phyloP scores from a whole-genome alignment of 2,113 vertebrate genomes.

The Chrysemys picta region DNA sequence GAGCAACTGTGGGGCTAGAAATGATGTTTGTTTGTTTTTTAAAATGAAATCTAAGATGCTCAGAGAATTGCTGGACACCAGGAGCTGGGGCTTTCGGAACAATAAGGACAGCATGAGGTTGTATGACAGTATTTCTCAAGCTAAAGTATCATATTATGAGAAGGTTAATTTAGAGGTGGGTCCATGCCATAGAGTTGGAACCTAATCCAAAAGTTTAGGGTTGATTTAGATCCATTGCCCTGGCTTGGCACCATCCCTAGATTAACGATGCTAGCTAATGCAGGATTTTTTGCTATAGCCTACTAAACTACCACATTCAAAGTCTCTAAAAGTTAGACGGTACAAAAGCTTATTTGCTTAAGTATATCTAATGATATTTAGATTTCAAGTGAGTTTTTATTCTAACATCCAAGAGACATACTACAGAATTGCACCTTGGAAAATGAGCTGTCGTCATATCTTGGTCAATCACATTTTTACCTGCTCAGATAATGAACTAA shows the following conservation, averaged over 20 bases:
- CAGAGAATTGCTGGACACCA: accelerated
- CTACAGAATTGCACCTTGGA: background rate
- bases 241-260: background rate
- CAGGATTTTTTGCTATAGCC: background rate
- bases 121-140: background rate
- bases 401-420: background rate
- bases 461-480: background rate
- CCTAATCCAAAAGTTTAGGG: background rate
- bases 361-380: background rate
- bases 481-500: background rate
- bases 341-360: background rate
- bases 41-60: background rate
- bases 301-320: background rate
- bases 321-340: background rate
- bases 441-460: background rate
- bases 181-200: background rate
- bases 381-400: background rate
- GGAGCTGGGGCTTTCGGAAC: background rate
- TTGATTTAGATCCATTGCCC: background rate
- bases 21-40: background rate
- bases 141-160: background rate
- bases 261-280: background rate
- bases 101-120: background rate
- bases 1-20: background rate
- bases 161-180: background rate